Evolutionary conservation across 2,797 vertebrate species (phyloP), one percentile per base, ranked within the genome.

Genomic region (Percopsis omiscomaycus): DNA sequence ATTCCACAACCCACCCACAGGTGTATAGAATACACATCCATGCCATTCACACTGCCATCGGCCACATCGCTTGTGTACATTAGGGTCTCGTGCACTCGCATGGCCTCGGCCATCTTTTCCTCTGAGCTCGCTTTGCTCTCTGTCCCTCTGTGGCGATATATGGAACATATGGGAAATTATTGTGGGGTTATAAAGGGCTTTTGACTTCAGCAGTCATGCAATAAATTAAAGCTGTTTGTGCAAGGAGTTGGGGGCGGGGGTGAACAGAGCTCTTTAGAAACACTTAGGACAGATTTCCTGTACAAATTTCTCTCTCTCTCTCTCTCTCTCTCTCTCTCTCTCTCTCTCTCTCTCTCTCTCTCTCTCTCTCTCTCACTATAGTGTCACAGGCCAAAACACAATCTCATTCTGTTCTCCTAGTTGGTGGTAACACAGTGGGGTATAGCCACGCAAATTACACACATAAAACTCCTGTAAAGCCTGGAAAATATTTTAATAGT

Each of bases 401-500:
- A 79, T 77, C 81, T 88, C 80, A 80, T 85, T 85, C 82, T 89
- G 84, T 84, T 86, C 81, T 91, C 86, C 71, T 90, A 81, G 87
- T 86, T 85, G 91, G 85, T 89, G 90, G 86, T 86, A 91, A 84
- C 90, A 82, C 91, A 91, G 91, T 91, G 79, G 90, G 91, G 84
- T 83, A 89, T 83, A 91, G 84, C 85, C 88, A 89, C 89, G 91
- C 87, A 92, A 91, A 90, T 91, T 89, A 90, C 84, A 84, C 89
- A 88, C 85, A 90, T 89, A 91, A 91, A 91, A 90, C 86, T 89
- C 74, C 22, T 22, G 69, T 82, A 85, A 91, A 88, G 86, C 83
- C 87, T 84, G 87, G 90, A 91, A 92, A 92, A 91, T 90, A 89
- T 91, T 92, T 93, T 90, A 91, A 92, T 91, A 92, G 89, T 89